Percentiles rank a stretch among this genome's conserved stretches.
Evolutionary conservation across 1,140 invertebrate genomes (phyloP).

Genomic region (Calliopsis andreniformis): DNA sequence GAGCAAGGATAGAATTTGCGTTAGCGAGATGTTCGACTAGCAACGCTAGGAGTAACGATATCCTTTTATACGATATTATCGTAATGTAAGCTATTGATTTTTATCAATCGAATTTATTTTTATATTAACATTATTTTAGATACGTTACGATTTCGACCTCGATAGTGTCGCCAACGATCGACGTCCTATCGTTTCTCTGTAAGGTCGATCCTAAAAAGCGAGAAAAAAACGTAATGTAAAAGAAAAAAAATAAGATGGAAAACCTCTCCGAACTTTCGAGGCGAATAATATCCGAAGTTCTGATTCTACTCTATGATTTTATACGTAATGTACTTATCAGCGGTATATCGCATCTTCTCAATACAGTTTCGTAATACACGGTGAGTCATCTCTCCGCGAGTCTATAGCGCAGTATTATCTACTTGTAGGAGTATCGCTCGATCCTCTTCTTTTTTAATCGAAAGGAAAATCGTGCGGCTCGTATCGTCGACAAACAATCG

Average conservation of each 20-base stretch:
- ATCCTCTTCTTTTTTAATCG: slow-evolving; percentile 16
- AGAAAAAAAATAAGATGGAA: neutral
- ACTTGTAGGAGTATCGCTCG: slow-evolving; percentile 26
- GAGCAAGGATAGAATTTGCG: neutral
- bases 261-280: neutral
- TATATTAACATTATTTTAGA: neutral
- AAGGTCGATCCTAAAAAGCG: no score
- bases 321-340: neutral
- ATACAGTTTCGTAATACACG: no score
- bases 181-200: neutral
- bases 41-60: no score
- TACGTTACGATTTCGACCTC: neutral
- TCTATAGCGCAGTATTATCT: slow-evolving; percentile 50
- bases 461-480: slow-evolving; percentile 11
- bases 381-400: no score
- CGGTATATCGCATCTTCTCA: no score
- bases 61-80: neutral
- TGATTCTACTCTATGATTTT: neutral
- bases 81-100: neutral
- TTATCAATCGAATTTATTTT: neutral
- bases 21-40: no score
- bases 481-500: neutral
- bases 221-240: no score
- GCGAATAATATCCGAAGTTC: neutral
- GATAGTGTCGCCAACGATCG: no score